phyloP scores from a whole-genome alignment of 1,140 invertebrate species.

The Penaeus indicus region DNA sequence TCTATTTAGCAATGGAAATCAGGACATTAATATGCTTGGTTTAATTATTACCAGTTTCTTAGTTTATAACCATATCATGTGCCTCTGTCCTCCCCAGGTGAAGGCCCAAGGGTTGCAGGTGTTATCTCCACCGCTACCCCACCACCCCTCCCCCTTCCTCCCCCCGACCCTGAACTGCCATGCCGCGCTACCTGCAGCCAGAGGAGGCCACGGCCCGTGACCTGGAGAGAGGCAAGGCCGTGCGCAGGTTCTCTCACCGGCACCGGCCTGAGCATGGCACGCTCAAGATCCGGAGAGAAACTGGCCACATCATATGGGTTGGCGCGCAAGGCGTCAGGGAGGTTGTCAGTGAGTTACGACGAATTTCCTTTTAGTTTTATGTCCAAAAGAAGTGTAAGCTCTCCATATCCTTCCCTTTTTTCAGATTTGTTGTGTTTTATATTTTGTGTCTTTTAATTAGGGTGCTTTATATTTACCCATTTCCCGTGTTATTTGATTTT shows the following conservation, averaged over 20 bases:
- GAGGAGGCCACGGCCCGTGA: slow-evolving; percentile 34
- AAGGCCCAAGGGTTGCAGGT: too few relatives aligned
- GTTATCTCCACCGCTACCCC: too few relatives aligned
- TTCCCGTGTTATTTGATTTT: neutral
- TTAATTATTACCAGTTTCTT: too few relatives aligned
- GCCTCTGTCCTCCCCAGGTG: too few relatives aligned
- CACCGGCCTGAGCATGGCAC: slow-evolving; percentile 87
- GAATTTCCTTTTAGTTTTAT: neutral
- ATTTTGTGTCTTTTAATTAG: too few relatives aligned
- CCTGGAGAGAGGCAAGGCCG: slow-evolving; percentile 48
- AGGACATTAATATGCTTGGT: too few relatives aligned
- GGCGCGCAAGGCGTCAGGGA: slow-evolving; percentile 68
- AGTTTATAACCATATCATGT: too few relatives aligned
- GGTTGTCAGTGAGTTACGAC: slow-evolving; percentile 65
- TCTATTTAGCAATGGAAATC: too few relatives aligned
- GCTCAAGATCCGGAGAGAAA: slow-evolving; percentile 87
- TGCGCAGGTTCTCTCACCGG: slow-evolving; percentile 49
- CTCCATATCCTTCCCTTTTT: neutral
- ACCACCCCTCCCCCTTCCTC: too few relatives aligned
- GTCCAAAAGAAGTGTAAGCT: neutral
- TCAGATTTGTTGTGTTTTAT: neutral
- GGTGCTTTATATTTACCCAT: too few relatives aligned
- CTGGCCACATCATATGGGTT: slow-evolving; percentile 85
- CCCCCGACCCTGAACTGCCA: too few relatives aligned
- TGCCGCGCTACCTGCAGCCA: too few relatives aligned